phyloP scores from a whole-genome alignment of 2,888 invertebrate genomes.

The Ochropleura leucogaster region DNA sequence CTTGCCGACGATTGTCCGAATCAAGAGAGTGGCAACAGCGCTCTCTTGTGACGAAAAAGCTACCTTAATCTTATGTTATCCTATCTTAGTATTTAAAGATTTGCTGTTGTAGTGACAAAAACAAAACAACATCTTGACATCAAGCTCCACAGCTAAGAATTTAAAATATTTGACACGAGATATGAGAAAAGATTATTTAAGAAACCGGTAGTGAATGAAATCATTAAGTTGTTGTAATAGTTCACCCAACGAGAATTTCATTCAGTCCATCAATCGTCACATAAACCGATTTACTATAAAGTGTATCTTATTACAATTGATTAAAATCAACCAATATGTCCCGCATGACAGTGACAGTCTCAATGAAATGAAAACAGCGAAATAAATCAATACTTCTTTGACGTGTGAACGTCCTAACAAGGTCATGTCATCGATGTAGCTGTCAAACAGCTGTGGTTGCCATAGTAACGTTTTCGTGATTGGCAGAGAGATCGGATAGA shows the following conservation, averaged over 20 bases:
- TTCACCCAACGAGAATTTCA: slow-evolving; percentile 4
- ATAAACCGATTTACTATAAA: slow-evolving; percentile 3
- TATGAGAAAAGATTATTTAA: slow-evolving; percentile 5
- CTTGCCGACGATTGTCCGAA: background rate
- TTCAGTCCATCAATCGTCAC: slow-evolving; percentile 35
- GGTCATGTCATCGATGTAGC: slow-evolving; percentile 59
- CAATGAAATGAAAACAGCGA: slow-evolving; percentile 51
- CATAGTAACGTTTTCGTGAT: slow-evolving; percentile 64
- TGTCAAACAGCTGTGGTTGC: slow-evolving; percentile 63
- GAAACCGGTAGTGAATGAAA: slow-evolving; percentile 9
- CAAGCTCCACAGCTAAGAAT: background rate
- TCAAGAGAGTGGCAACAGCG: background rate
- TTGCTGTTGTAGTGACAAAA: background rate
- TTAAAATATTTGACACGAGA: slow-evolving; percentile 10
- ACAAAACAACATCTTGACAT: background rate
- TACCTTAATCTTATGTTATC: background rate
- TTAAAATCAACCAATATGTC: slow-evolving; percentile 28
- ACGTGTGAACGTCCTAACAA: slow-evolving; percentile 66
- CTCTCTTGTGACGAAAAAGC: background rate
- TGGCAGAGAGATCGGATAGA: slow-evolving; percentile 50
- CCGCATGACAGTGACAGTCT: slow-evolving; percentile 21
- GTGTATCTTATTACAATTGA: slow-evolving; percentile 7
- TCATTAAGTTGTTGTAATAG: slow-evolving; percentile 1
- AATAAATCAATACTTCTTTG: slow-evolving; percentile 51
- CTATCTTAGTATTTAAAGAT: background rate